Evolutionary conservation across 92 coral and sea anemone species (phyloP).

Genomic region (Phenganax stokvisi): DNA sequence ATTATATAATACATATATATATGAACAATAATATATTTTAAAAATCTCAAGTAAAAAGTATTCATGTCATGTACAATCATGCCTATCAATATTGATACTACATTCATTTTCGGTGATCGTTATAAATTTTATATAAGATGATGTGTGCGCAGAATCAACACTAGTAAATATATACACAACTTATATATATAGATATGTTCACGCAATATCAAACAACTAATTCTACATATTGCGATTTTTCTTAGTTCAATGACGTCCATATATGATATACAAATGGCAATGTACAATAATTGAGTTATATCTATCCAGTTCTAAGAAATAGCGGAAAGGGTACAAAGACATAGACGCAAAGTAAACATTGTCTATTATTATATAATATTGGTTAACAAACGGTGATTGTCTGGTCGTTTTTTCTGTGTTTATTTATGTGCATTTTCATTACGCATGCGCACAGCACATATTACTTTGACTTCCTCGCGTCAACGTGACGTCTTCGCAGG

Average conservation of each 20-base stretch:
- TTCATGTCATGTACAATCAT: conserved; percentile 7
- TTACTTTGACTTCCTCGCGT: not conserved
- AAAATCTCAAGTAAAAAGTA: conserved; percentile 14
- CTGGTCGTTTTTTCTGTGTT: not conserved
- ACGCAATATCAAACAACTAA: not conserved
- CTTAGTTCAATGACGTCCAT: not conserved
- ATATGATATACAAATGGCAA: too few relatives aligned
- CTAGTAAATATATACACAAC: conserved; percentile 20
- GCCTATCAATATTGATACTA: not conserved
- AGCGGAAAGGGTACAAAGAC: too few relatives aligned
- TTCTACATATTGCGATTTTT: not conserved
- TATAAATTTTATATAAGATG: not conserved
- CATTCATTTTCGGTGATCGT: not conserved
- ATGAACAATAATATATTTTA: conserved; percentile 22
- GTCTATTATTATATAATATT: not conserved
- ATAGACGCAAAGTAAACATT: not conserved
- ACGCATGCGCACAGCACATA: conserved; percentile 18
- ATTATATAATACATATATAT: not conserved
- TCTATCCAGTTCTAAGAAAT: too few relatives aligned
- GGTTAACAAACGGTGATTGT: not conserved
- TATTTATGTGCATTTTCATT: not conserved
- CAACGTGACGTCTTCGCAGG: not conserved
- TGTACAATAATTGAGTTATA: too few relatives aligned
- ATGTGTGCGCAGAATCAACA: not conserved
- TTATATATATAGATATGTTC: not conserved